Conservation (phyloP, 1,140 invertebrate genomes). For the Phenacoccus solenopsis region DNA sequence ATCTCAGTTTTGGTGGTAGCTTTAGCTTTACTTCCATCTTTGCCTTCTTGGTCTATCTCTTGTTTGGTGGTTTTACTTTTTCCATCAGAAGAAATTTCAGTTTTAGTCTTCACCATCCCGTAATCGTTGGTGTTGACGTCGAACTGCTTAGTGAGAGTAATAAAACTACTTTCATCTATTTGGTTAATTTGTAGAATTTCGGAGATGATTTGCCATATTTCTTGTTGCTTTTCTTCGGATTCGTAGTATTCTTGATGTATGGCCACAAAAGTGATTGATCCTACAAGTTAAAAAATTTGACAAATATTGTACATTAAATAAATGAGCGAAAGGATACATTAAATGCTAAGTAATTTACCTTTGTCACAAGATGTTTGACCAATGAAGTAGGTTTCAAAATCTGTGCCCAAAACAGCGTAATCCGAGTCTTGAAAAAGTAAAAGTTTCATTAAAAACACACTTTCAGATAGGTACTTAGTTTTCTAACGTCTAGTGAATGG, state of each 20-base stretch:
- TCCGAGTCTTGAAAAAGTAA: background rate
- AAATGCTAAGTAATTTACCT: no score
- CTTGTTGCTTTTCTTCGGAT: background rate
- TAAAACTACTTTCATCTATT: background rate
- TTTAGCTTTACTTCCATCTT: background rate
- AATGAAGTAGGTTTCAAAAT: background rate
- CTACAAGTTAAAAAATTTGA: no score
- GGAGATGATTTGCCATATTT: background rate
- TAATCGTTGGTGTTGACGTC: background rate
- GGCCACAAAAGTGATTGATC: background rate
- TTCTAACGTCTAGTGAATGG: no score
- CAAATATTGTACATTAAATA: no score
- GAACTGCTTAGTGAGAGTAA: background rate
- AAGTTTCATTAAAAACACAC: no score
- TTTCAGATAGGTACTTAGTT: no score
- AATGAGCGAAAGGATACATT: no score
- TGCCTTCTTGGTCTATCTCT: background rate
- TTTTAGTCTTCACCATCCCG: background rate
- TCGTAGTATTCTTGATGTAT: background rate
- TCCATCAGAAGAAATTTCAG: background rate
- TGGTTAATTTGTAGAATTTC: background rate
- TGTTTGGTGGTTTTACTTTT: background rate
- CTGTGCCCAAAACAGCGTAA: background rate
- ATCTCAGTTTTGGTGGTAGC: background rate
- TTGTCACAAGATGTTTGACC: background rate